Evolutionary conservation across 2,113 vertebrate genomes (phyloP).

Genomic region (Carassius gibelio): DNA sequence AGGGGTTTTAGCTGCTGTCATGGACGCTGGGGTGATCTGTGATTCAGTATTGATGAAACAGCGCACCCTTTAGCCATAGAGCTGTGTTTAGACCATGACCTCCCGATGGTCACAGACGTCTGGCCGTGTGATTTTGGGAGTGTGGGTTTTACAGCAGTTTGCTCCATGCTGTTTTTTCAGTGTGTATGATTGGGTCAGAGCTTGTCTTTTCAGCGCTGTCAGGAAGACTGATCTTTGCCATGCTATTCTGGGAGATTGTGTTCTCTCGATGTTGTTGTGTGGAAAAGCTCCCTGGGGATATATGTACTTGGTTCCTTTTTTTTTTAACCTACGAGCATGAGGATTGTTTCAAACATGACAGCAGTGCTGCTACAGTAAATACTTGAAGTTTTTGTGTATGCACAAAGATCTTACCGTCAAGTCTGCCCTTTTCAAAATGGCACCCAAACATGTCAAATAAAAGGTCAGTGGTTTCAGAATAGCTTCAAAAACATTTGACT

Average conservation of each 20-base stretch:
- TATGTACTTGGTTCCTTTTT: not conserved
- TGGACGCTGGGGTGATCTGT: slow-evolving; percentile 6
- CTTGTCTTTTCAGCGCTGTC: slow-evolving; percentile 38
- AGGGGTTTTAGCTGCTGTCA: slow-evolving; percentile 26
- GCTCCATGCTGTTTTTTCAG: not conserved
- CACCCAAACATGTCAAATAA: slow-evolving; percentile 55
- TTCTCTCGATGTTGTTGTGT: slow-evolving; percentile 40
- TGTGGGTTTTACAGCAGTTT: not conserved
- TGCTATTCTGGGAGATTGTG: not conserved
- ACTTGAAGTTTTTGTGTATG: slow-evolving; percentile 22
- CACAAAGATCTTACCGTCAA: slow-evolving; percentile 53
- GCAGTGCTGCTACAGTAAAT: not conserved
- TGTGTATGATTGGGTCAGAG: slow-evolving; percentile 13
- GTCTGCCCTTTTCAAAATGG: slow-evolving; percentile 68
- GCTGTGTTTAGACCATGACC: slow-evolving; percentile 25
- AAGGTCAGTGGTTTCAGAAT: slow-evolving; percentile 68
- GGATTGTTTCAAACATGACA: slow-evolving; percentile 11
- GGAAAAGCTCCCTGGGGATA: slow-evolving; percentile 45
- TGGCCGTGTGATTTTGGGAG: slow-evolving; percentile 10
- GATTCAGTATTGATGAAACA: slow-evolving; percentile 35
- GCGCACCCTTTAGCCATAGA: slow-evolving; percentile 3
- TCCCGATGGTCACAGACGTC: slow-evolving; percentile 21
- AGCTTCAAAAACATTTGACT: slow-evolving; percentile 30
- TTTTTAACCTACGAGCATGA: not conserved
- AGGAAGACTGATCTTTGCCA: slow-evolving; percentile 45